Base-by-base conservation (phyloP, 2,797 vertebrate genomes). In the Lacerta agilis region DNA sequence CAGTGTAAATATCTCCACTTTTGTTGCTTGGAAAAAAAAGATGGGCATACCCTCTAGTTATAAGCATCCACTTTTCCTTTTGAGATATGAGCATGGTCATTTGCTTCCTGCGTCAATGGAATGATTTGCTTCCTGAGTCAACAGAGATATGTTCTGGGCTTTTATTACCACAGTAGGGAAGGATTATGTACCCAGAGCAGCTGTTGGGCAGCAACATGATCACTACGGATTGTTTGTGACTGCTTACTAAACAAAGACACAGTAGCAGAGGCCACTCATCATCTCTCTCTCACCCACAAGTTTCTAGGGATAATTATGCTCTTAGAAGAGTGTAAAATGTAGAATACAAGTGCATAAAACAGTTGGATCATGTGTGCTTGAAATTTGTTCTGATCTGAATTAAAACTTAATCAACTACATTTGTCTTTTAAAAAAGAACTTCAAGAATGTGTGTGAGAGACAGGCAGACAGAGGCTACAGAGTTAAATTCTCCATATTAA, bases 41-140 rank as follows among this genome's bases (percentile, higher is more conserved):
- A 49, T 33, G 3, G 27, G 49, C 4, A 58, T 61, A 84, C 38
- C 15, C 18, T 88, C 43, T 43, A n/a, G 33, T 55, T 87, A 64
- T 33, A 83, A 45, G 45, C 71, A 38, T 45, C 49, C 8, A 43
- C 20, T 49, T 0, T 75, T 78, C 88, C 93, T 87, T 49, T 41
- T 85, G 79, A 89, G 45, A 81, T 45, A 66, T 85, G 8, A 87
- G 82, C 89, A n/a, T 75, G 86, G 61, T 72, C 78, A n/a, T 89
- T 87, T 0, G 3, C 27, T 87, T 29, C 67, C 75, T 88, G 67
- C 89, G 86, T 85, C 29, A 87, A 78, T 82, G 43, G 7, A 86
- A 1, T 4, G 25, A 88, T 82, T 88, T 83, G 81, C 73, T 78
- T 83, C 87, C 87, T 71, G 43, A 87, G 71, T 66, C 69, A 36